A percentile compares a stretch with the other conserved stretches of the same genome.
These are phyloP conservation scores for Drosophila borborema DNA, from an alignment of 2,888 invertebrate genomes.

Conservation along the genomic window DNA sequence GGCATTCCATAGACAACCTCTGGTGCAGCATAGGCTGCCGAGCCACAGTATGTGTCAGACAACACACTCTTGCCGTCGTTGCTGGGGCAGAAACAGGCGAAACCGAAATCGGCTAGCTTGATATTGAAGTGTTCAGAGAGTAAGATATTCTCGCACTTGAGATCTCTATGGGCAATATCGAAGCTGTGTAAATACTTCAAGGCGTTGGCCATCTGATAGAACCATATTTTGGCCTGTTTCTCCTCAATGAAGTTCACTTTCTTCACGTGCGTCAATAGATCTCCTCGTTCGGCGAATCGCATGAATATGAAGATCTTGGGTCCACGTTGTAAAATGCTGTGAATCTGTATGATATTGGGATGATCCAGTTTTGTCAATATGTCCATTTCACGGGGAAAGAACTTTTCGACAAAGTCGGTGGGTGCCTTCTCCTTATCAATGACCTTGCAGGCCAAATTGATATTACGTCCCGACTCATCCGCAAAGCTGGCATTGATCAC, in stretches of 20 bases:
- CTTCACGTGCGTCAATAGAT: slow-evolving; percentile 93
- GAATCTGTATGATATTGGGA: slow-evolving; percentile 95
- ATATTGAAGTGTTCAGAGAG: slow-evolving; percentile 93
- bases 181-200: slow-evolving; percentile 93
- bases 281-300: slow-evolving; percentile 96
- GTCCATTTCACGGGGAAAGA: slow-evolving; percentile 96
- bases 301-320: slow-evolving; percentile 95
- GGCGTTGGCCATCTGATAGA: slow-evolving; percentile 91
- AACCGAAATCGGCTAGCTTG: slow-evolving; percentile 97
- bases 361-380: slow-evolving; percentile 95
- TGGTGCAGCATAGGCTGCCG: slow-evolving; percentile 97
- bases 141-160: slow-evolving; percentile 96
- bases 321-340: slow-evolving; percentile 93
- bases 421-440: slow-evolving; percentile 96
- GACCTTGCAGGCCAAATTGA: slow-evolving; percentile 94
- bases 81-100: slow-evolving; percentile 92
- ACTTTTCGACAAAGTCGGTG: slow-evolving; percentile 94
- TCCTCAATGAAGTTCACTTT: slow-evolving; percentile 91
- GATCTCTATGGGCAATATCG: slow-evolving; percentile 94
- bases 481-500: slow-evolving; percentile 94
- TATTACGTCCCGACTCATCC: slow-evolving; percentile 87
- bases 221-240: slow-evolving; percentile 93
- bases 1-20: slow-evolving; percentile 96
- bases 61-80: slow-evolving; percentile 90
- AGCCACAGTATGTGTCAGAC: slow-evolving; percentile 97